Evolutionary conservation across 2,888 invertebrate species (phyloP).

Genomic region (Drosophila antonietae): DNA sequence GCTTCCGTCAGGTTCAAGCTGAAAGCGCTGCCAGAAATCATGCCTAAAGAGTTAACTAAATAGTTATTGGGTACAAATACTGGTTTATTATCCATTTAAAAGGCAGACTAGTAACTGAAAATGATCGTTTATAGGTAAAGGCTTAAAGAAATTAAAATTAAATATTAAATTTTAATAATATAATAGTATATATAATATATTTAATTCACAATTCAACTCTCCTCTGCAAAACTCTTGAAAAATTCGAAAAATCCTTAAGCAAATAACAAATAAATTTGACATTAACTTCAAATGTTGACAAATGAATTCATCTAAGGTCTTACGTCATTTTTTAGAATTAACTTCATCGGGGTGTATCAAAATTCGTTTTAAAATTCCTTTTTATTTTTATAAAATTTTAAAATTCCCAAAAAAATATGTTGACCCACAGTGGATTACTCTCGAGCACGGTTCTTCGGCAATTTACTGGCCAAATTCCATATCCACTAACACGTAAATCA

Average conservation of each 20-base stretch:
- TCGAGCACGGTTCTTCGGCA: neutral
- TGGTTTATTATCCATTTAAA: too few species aligned
- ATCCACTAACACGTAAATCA: neutral
- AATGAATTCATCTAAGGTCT: neutral
- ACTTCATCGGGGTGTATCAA: neutral
- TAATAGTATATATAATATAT: too few species aligned
- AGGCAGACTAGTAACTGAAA: neutral
- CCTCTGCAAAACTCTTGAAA: too few species aligned
- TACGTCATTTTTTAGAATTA: neutral
- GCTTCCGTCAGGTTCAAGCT: conserved; percentile 14
- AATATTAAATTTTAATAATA: too few species aligned
- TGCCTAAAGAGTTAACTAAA: conserved; percentile 3
- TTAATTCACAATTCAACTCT: too few species aligned
- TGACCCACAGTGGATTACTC: neutral
- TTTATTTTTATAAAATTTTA: neutral
- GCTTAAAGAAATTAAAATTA: neutral
- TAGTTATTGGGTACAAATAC: neutral
- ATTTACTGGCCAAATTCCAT: neutral
- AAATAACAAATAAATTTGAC: neutral
- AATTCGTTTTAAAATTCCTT: neutral
- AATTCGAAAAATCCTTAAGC: neutral
- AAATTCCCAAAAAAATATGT: neutral
- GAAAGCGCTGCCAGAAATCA: neutral
- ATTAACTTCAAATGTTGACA: neutral
- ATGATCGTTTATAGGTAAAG: neutral